Percentiles rank a stretch among this genome's conserved stretches.
Conservation (phyloP, 37 sponge, comb jelly and placozoan genomes). For the Hormiphora californensis region DNA sequence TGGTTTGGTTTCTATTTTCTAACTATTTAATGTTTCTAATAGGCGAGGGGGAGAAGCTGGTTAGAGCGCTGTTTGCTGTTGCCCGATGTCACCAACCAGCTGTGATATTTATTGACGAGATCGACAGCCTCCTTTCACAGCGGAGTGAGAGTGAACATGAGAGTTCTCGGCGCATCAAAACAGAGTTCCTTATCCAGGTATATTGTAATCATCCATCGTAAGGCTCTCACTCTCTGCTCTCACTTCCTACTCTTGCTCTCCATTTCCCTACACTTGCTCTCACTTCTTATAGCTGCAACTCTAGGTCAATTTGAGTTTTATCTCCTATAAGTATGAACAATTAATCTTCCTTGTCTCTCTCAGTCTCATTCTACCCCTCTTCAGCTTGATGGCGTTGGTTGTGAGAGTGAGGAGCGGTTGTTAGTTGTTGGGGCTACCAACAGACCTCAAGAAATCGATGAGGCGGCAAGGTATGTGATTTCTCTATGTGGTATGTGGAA, state of each 20-base stretch:
- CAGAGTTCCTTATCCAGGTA: constrained; percentile 96
- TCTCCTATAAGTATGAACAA: too few species aligned
- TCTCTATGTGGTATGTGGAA: neutral
- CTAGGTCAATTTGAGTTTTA: too few species aligned
- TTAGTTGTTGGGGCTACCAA: constrained; percentile 74
- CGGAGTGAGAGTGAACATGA: constrained; percentile 92
- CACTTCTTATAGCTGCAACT: too few species aligned
- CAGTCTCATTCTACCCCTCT: too few species aligned
- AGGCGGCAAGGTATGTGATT: constrained; percentile 67
- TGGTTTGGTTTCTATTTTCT: neutral
- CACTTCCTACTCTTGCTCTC: too few species aligned
- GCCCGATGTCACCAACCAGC: constrained; percentile 93
- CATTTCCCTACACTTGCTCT: too few species aligned
- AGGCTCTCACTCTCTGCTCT: too few species aligned
- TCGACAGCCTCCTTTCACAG: constrained; percentile 92
- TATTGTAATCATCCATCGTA: constrained; percentile 55
- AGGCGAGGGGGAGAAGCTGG: constrained; percentile 99
- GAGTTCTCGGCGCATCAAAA: constrained; percentile 93
- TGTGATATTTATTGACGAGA: constrained; percentile 98
- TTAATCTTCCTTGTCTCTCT: too few species aligned
- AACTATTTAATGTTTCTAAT: neutral
- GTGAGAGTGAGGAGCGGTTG: constrained; percentile 68
- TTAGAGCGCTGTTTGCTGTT: constrained; percentile 91
- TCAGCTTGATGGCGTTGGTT: constrained; percentile 83
- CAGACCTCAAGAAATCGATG: constrained; percentile 97